phyloP scores from a whole-genome alignment of 1,140 invertebrate genomes.

The Pachypeltis micranthus region DNA sequence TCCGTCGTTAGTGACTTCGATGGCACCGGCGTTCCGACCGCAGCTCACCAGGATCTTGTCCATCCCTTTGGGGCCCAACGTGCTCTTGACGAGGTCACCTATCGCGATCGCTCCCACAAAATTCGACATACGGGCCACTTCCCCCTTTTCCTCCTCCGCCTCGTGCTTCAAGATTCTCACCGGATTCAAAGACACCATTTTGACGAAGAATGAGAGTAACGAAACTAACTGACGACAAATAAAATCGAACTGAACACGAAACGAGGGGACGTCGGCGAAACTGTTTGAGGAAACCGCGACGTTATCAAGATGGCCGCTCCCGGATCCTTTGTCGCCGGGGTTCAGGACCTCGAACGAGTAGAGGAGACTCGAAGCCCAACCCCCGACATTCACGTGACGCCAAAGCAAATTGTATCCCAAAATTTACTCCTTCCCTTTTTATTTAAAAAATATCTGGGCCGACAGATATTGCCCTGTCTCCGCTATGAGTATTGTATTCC shows the following conservation, averaged over 20 bases:
- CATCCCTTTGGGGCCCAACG: slow-evolving; percentile 96
- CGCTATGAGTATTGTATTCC: too few species aligned
- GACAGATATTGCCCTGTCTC: too few species aligned
- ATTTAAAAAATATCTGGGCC: too few species aligned
- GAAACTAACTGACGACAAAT: too few species aligned
- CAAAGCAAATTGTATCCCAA: too few species aligned
- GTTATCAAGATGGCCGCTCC: neutral
- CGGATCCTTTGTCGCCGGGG: neutral
- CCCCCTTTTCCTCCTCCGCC: slow-evolving; percentile 94
- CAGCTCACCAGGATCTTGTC: slow-evolving; percentile 93
- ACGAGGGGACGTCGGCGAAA: neutral
- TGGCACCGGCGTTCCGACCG: slow-evolving; percentile 66
- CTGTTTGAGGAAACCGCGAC: neutral
- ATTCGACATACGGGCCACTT: slow-evolving; percentile 87
- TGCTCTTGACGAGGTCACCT: slow-evolving; percentile 95
- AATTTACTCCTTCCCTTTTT: too few species aligned
- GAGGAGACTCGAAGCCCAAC: too few species aligned
- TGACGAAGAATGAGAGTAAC: too few species aligned
- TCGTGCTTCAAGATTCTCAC: slow-evolving; percentile 87
- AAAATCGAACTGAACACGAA: neutral
- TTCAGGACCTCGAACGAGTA: too few species aligned
- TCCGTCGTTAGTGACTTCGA: slow-evolving; percentile 98
- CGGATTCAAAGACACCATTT: slow-evolving; percentile 73
- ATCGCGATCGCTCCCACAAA: slow-evolving; percentile 98
- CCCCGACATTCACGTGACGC: too few species aligned